Percentiles rank a stretch among this genome's conserved stretches.
phyloP scores from a whole-genome alignment of 2,113 vertebrate genomes.

The Tragelaphus scriptus region DNA sequence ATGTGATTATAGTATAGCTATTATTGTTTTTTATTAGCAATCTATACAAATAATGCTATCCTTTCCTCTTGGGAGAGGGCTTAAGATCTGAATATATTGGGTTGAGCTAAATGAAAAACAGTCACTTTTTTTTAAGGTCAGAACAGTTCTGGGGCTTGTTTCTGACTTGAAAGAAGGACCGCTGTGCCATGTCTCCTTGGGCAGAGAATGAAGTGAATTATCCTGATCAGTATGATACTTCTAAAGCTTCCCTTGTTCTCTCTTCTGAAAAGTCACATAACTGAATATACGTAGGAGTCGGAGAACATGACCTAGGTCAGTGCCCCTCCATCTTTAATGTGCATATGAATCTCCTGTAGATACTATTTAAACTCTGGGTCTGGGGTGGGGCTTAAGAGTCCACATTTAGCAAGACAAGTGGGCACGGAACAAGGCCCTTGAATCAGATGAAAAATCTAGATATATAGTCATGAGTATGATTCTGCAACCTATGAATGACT shows the following conservation, averaged over 20 bases:
- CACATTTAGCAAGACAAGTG: background rate
- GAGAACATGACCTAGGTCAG: background rate
- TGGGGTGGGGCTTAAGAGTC: background rate
- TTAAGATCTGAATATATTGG: background rate
- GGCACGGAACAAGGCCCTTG: background rate
- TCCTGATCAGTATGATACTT: background rate
- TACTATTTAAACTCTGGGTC: background rate
- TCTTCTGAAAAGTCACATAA: background rate
- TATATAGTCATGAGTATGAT: background rate
- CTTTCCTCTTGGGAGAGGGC: background rate
- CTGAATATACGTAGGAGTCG: background rate
- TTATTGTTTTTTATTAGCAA: background rate
- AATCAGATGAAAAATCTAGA: background rate
- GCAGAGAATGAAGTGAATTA: background rate
- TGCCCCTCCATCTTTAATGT: background rate
- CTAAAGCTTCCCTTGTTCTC: background rate
- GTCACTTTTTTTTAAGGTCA: background rate
- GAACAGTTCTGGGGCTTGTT: background rate
- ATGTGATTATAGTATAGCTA: background rate
- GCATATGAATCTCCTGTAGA: background rate
- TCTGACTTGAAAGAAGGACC: background rate
- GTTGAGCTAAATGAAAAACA: background rate
- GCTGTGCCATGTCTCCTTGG: background rate
- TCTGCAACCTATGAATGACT: background rate
- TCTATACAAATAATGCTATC: background rate